Conservation (phyloP, 2,888 invertebrate genomes). For the Nasonovia ribisnigri region DNA sequence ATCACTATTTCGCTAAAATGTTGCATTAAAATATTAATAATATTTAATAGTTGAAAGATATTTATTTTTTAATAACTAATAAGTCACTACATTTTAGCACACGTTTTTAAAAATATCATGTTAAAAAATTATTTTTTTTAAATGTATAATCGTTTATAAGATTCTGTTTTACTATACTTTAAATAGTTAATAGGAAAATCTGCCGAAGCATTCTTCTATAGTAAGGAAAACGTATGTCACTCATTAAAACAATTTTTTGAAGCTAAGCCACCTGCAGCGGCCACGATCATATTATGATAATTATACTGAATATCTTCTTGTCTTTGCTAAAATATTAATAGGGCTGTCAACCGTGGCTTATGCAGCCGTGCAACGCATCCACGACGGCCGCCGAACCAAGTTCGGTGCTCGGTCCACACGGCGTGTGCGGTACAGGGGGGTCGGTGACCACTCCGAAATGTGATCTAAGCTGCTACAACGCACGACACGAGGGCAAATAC, state of each 20-base stretch:
- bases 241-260: not conserved
- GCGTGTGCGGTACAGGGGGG: not conserved
- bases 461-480: conserved; percentile 47
- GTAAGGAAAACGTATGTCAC: not conserved
- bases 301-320: not conserved
- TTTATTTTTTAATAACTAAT: too few relatives aligned
- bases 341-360: conserved; percentile 56
- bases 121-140: too few relatives aligned
- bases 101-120: too few relatives aligned
- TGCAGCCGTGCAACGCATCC: conserved; percentile 26
- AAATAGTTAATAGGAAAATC: not conserved
- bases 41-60: too few relatives aligned
- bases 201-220: not conserved
- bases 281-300: not conserved
- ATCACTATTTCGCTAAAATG: too few relatives aligned
- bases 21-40: too few relatives aligned
- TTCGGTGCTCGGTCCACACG: conserved; percentile 1
- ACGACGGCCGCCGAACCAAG: not conserved
- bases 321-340: not conserved
- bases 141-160: too few relatives aligned
- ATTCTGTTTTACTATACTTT: too few relatives aligned
- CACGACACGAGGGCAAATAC: conserved; percentile 18
- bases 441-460: conserved; percentile 59
- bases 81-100: too few relatives aligned
- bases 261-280: not conserved